A percentile compares a stretch with the other conserved stretches of the same genome.
phyloP scores from a whole-genome alignment of 1,140 invertebrate genomes.

The Dendrolimus kikuchii region DNA sequence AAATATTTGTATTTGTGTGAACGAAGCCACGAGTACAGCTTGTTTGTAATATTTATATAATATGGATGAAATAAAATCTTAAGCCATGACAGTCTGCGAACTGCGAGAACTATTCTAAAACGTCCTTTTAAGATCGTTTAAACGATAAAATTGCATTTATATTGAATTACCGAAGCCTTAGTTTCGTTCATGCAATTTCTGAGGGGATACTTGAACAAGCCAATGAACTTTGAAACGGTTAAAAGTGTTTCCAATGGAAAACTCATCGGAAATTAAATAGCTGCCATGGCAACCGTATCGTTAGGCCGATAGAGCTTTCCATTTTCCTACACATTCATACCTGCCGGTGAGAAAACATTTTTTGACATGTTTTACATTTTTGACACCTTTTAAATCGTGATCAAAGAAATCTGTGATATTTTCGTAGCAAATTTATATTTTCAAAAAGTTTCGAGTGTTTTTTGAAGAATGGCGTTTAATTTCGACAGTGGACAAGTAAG shows the following conservation, averaged over 20 bases:
- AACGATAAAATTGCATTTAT: too few relatives aligned
- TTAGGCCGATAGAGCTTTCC: constrained; percentile 58
- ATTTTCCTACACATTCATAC: constrained; percentile 27
- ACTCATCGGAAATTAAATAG: constrained; percentile 21
- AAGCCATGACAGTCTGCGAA: too few relatives aligned
- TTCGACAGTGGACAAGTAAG: constrained; percentile 61
- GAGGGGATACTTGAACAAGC: too few relatives aligned
- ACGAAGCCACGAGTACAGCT: too few relatives aligned
- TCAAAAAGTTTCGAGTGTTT: neutral
- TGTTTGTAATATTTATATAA: too few relatives aligned
- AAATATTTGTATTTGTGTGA: too few relatives aligned
- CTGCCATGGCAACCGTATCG: constrained; percentile 41
- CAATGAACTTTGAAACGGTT: too few relatives aligned
- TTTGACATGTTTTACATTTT: constrained; percentile 19
- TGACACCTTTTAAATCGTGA: constrained; percentile 10
- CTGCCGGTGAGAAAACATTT: constrained; percentile 13
- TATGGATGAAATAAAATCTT: too few relatives aligned
- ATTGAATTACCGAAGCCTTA: too few relatives aligned
- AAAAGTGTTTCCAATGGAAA: neutral
- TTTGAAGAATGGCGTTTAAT: constrained; percentile 47
- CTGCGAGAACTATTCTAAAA: too few relatives aligned
- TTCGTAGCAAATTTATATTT: constrained; percentile 9
- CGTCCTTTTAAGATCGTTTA: too few relatives aligned
- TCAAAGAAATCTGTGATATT: constrained; percentile 33
- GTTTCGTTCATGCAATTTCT: too few relatives aligned